Percentiles rank a stretch among this genome's conserved stretches.
These are phyloP conservation scores for Trachelus tabidus DNA, from an alignment of 2,888 invertebrate genomes.

Conservation along the genomic window DNA sequence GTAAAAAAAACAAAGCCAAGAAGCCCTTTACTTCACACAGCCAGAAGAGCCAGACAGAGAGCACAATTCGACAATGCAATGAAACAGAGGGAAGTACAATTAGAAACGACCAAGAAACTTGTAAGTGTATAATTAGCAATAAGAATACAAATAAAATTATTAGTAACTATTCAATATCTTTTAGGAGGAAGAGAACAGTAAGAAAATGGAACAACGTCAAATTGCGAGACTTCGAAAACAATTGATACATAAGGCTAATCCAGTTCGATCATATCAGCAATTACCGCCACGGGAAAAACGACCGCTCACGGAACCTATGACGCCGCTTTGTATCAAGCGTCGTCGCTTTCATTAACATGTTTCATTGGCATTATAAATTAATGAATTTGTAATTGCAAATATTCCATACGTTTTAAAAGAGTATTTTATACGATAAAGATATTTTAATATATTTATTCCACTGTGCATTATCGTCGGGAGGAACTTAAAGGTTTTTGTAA, in stretches of 20 bases:
- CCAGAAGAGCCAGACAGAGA: slow-evolving; percentile 33
- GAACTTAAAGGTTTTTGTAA: not conserved
- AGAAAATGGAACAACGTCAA: slow-evolving; percentile 32
- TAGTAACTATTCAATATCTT: slow-evolving; percentile 5
- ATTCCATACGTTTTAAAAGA: not conserved
- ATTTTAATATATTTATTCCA: not conserved
- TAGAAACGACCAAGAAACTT: slow-evolving; percentile 22
- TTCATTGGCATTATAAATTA: not conserved
- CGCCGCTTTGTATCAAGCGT: slow-evolving; percentile 35
- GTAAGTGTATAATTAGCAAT: slow-evolving; percentile 20
- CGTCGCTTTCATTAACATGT: slow-evolving; percentile 16
- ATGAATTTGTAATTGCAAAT: not conserved
- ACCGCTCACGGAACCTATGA: slow-evolving; percentile 31
- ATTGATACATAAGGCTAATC: slow-evolving; percentile 38
- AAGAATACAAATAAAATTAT: not conserved
- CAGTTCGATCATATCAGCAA: slow-evolving; percentile 34
- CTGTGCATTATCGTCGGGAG: not conserved
- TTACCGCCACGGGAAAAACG: slow-evolving; percentile 34
- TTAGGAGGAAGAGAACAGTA: slow-evolving; percentile 26
- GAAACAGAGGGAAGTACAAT: slow-evolving; percentile 27
- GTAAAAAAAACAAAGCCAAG: slow-evolving; percentile 21
- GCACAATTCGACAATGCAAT: slow-evolving; percentile 30
- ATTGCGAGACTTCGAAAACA: slow-evolving; percentile 29
- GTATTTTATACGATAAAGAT: not conserved
- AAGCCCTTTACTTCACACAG: slow-evolving; percentile 33